Conservation (phyloP, 2,113 vertebrate species). For the Ammospiza caudacuta region DNA sequence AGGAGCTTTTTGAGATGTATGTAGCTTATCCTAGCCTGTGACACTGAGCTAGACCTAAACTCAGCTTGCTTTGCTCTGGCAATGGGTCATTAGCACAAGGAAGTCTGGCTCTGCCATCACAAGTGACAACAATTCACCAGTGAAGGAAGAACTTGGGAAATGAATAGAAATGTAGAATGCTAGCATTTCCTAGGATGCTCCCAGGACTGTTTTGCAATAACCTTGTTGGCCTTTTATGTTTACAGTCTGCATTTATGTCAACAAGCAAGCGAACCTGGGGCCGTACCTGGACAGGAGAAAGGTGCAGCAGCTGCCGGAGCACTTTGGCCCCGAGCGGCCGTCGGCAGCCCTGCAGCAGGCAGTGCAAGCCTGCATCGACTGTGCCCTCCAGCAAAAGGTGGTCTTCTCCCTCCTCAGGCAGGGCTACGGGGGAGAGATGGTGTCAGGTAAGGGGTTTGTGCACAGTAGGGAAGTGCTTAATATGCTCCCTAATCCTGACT, state of each 20-base stretch:
- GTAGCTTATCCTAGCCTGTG: background rate
- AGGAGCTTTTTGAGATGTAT: background rate
- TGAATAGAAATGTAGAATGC: background rate
- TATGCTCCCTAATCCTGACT: fast-evolving
- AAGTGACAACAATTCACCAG: background rate
- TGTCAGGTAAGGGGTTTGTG: conserved; percentile 80
- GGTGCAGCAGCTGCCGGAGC: conserved; percentile 91
- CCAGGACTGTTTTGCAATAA: background rate
- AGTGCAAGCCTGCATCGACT: conserved; percentile 96
- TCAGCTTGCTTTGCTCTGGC: background rate
- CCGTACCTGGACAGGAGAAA: conserved; percentile 93
- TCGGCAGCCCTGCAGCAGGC: conserved; percentile 90
- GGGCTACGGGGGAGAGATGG: conserved; percentile 92
- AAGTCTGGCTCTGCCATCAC: background rate
- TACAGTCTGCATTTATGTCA: conserved; percentile 96
- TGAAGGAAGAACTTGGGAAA: background rate
- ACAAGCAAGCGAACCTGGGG: conserved; percentile 90
- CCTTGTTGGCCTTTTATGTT: conserved; percentile 27
- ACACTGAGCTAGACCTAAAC: background rate
- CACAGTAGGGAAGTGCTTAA: background rate
- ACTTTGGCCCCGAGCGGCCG: conserved; percentile 90
- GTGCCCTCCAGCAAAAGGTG: conserved; percentile 90
- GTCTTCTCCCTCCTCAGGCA: conserved; percentile 95
- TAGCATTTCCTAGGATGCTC: background rate
- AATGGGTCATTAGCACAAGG: no score